Evolutionary conservation across 2,113 vertebrate species (phyloP).

Genomic region (Pygathrix nemaeus): DNA sequence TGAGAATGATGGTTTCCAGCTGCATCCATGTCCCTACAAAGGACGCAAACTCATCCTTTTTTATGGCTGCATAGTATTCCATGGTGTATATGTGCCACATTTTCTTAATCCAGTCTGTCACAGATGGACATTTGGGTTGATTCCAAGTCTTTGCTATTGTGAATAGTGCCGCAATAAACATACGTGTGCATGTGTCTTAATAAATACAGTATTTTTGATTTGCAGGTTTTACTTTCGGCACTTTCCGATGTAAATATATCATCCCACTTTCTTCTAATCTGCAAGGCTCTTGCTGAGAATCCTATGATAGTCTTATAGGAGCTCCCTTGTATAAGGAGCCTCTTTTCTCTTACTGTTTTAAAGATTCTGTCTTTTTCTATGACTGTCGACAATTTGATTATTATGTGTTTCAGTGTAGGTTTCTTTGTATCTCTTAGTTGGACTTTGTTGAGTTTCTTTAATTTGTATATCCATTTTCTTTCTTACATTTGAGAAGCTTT

Average conservation of each 20-base stretch:
- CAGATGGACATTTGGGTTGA: no score
- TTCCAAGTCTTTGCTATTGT: no score
- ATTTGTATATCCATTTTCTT: background rate
- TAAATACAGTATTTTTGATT: background rate
- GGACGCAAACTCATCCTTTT: no score
- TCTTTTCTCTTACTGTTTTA: background rate
- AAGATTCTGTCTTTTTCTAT: background rate
- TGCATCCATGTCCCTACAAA: no score
- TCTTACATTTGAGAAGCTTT: background rate
- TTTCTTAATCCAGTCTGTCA: no score
- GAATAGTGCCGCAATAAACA: no score
- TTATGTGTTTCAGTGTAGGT: background rate
- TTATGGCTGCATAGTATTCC: no score
- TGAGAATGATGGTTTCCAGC: no score
- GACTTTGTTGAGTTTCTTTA: background rate
- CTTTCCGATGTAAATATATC: background rate
- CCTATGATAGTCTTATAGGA: background rate
- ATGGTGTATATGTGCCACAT: no score
- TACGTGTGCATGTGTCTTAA: no score
- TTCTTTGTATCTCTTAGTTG: background rate
- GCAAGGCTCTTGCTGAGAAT: background rate
- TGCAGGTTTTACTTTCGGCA: background rate
- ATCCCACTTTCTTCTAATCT: background rate
- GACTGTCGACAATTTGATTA: background rate
- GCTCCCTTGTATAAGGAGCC: background rate